Conservation (phyloP, 2,888 invertebrate species). For the Idaea biselata region DNA sequence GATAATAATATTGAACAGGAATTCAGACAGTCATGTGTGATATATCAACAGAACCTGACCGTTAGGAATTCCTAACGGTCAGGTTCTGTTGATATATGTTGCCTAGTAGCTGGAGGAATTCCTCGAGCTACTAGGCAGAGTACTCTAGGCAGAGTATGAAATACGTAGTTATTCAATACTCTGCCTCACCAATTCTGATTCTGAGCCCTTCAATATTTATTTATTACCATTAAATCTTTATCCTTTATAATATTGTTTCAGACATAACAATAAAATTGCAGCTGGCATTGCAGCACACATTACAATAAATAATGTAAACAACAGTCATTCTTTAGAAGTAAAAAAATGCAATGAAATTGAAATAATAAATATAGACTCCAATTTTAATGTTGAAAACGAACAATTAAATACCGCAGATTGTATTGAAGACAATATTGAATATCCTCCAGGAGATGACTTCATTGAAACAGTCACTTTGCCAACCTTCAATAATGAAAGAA, state of each 20-base stretch:
- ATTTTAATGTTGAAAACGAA: neutral
- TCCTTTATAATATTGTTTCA: conserved; percentile 6
- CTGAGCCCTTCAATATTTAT: no score
- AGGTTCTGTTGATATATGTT: no score
- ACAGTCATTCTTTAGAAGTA: conserved; percentile 24
- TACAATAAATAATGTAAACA: conserved; percentile 21
- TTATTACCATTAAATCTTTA: neutral
- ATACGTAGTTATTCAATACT: no score
- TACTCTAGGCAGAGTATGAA: no score
- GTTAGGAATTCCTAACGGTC: no score
- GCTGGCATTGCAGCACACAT: conserved; percentile 15
- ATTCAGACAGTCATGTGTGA: no score
- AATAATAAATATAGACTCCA: neutral
- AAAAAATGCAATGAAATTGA: conserved; percentile 17
- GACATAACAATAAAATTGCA: conserved; percentile 4
- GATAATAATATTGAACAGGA: no score
- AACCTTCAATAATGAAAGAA: neutral
- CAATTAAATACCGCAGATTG: neutral
- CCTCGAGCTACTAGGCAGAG: no score
- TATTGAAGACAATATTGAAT: neutral
- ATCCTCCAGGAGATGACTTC: neutral
- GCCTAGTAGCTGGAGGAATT: no score
- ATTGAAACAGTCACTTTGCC: neutral
- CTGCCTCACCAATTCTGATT: no score
- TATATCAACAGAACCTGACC: no score